Evolutionary conservation across 2,113 vertebrate genomes (phyloP).

Genomic region (Pungitius pungitius): DNA sequence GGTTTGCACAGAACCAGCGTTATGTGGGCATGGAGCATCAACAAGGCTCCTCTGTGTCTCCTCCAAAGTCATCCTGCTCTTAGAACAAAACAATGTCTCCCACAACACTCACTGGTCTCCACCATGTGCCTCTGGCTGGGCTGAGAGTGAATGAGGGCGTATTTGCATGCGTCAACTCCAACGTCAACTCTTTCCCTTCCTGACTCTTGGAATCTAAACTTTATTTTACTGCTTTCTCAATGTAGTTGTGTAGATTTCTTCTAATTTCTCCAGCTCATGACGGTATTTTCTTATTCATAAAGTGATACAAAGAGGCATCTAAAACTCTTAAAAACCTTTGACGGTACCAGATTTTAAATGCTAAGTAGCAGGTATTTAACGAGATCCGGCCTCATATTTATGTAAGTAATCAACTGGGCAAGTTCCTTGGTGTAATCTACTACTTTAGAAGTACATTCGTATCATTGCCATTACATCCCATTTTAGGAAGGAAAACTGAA

Average conservation of each 20-base stretch:
- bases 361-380: too few relatives aligned
- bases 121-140: slow-evolving; percentile 36
- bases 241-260: background rate
- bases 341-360: too few relatives aligned
- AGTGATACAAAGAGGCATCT: too few relatives aligned
- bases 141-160: slow-evolving; percentile 20
- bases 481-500: background rate
- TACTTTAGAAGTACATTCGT: background rate
- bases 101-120: slow-evolving; percentile 50
- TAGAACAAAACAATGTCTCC: slow-evolving; percentile 65
- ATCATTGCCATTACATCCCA: background rate
- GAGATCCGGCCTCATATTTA: background rate
- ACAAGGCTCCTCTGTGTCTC: slow-evolving; percentile 79
- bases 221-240: background rate
- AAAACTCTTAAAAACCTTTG: too few relatives aligned
- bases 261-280: background rate
- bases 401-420: background rate
- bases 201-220: background rate
- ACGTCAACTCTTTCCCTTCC: too few relatives aligned
- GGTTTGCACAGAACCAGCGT: slow-evolving; percentile 69
- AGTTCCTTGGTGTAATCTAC: background rate
- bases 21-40: slow-evolving; percentile 56
- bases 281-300: too few relatives aligned
- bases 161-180: background rate
- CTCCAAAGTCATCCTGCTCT: slow-evolving; percentile 58